Evolutionary conservation across 2,113 vertebrate species (phyloP).

Genomic region (Choloepus hoffmanni): DNA sequence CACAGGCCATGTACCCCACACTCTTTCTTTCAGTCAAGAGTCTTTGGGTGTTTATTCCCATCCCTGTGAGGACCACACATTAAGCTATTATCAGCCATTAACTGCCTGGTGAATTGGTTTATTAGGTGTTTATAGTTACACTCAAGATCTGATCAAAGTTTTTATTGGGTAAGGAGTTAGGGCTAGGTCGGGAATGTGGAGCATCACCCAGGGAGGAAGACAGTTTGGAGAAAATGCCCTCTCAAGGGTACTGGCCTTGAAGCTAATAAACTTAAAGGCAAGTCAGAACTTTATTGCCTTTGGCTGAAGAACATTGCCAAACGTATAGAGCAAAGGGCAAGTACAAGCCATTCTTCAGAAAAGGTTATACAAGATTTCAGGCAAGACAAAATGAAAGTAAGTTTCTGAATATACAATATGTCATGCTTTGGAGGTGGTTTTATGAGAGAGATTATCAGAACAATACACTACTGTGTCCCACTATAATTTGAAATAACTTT

Average conservation of each 20-base stretch:
- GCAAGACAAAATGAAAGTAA: conserved; percentile 17
- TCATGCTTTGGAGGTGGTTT: conserved; percentile 45
- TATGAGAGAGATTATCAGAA: conserved; percentile 11
- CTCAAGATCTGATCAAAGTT: conserved; percentile 13
- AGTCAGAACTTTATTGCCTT: conserved; percentile 64
- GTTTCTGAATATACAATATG: conserved; percentile 57
- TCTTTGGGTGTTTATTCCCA: background rate
- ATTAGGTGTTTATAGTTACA: conserved; percentile 37
- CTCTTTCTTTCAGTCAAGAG: background rate
- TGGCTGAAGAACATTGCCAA: conserved; percentile 49
- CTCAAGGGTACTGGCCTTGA: background rate
- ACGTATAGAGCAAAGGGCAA: conserved; percentile 70
- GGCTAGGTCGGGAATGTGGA: background rate
- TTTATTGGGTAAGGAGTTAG: background rate
- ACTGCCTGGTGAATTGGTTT: conserved; percentile 12
- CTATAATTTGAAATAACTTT: conserved; percentile 41
- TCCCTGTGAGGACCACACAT: background rate
- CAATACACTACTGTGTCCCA: conserved; percentile 1
- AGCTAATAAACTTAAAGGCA: conserved; percentile 34
- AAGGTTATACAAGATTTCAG: conserved; percentile 52
- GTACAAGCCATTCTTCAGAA: conserved; percentile 49
- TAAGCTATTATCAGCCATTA: background rate
- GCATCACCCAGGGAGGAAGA: background rate
- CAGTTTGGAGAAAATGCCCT: background rate
- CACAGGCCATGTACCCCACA: background rate